phyloP scores from a whole-genome alignment of 2,888 invertebrate genomes.

The Chrysomela aeneicollis region DNA sequence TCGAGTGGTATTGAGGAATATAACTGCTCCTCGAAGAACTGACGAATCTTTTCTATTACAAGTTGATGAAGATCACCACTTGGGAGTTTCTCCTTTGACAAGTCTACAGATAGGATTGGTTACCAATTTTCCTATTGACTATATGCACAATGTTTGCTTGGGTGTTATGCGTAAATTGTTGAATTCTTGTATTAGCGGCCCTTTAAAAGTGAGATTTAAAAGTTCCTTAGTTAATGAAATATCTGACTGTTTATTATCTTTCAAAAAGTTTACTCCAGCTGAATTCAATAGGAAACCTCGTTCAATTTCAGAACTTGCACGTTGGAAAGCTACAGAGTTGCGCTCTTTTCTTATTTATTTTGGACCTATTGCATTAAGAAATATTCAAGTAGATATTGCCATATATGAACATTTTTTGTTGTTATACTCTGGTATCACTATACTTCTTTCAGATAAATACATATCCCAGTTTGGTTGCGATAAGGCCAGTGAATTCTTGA shows the following conservation, averaged over 20 bases:
- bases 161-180: slow-evolving; percentile 38
- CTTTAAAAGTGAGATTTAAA: too few species aligned
- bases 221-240: background rate
- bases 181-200: slow-evolving; percentile 22
- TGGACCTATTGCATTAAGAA: background rate
- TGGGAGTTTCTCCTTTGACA: too few species aligned
- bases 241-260: slow-evolving; percentile 17
- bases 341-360: slow-evolving; percentile 9
- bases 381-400: background rate
- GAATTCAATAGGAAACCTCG: slow-evolving; percentile 34
- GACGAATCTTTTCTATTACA: too few species aligned
- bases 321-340: slow-evolving; percentile 24
- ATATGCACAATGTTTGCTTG: slow-evolving; percentile 37
- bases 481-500: background rate
- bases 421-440: slow-evolving; percentile 6
- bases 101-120: slow-evolving; percentile 31
- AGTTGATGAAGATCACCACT: too few species aligned
- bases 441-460: background rate
- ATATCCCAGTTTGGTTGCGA: slow-evolving; percentile 2
- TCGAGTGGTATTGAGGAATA: too few species aligned
- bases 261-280: slow-evolving; percentile 21
- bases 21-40: too few species aligned
- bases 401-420: slow-evolving; percentile 7
- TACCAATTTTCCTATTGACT: slow-evolving; percentile 37
- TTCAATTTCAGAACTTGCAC: slow-evolving; percentile 23